A percentile compares a stretch with the other conserved stretches of the same genome.
Conservation (phyloP, 2,797 vertebrate genomes). For the Dicrostonyx torquatus region DNA sequence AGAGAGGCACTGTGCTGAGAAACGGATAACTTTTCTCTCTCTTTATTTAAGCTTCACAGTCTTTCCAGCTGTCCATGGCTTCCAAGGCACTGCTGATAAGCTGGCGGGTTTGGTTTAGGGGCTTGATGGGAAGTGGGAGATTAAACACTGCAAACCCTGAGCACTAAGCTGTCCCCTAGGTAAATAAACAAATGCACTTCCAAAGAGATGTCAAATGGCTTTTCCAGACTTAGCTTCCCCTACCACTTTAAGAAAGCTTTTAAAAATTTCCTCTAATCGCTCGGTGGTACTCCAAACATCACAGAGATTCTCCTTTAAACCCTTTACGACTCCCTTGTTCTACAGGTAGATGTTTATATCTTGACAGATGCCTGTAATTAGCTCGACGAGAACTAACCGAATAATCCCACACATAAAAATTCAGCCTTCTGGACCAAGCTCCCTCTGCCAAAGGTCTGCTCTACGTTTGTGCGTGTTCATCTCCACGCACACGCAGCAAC, state of each 20-base stretch:
- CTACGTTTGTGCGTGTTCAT: neutral
- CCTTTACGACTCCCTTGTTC: conserved; percentile 60
- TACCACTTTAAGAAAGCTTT: neutral
- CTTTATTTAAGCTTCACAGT: conserved; percentile 63
- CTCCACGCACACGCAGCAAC: neutral
- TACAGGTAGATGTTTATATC: conserved; percentile 65
- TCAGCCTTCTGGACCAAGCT: conserved; percentile 17
- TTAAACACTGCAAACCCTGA: conserved; percentile 65
- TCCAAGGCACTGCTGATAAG: conserved; percentile 66
- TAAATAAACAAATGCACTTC: conserved; percentile 64
- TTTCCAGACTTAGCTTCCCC: conserved; percentile 66
- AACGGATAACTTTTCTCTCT: conserved; percentile 40
- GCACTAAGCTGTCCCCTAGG: conserved; percentile 46
- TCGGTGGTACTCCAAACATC: conserved; percentile 53
- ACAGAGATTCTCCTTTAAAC: conserved; percentile 49
- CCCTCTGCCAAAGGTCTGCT: neutral
- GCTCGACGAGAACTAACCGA: conserved; percentile 51
- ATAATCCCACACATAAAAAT: conserved; percentile 11
- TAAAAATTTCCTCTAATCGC: conserved; percentile 35
- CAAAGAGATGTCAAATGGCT: conserved; percentile 52
- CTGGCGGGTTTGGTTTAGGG: conserved; percentile 67
- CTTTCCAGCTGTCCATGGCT: conserved; percentile 50
- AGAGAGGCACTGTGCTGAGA: neutral
- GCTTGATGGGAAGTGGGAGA: conserved; percentile 46
- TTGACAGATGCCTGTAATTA: conserved; percentile 72